Base-by-base conservation (phyloP, 2,797 vertebrate genomes). In the Danio albolineatus region DNA sequence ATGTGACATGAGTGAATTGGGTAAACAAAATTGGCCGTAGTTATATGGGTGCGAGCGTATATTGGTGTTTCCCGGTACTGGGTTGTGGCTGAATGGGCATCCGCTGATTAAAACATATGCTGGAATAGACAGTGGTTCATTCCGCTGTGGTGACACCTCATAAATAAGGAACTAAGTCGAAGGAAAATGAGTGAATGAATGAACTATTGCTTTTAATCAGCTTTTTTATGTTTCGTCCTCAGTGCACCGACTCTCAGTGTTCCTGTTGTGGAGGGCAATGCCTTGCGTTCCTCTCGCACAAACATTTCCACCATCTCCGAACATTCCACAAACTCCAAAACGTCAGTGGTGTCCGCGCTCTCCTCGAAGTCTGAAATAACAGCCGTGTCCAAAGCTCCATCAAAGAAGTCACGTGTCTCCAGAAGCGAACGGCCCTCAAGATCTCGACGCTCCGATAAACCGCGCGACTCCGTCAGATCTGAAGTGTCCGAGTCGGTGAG, bases 281-380 rank as follows among this genome's bases (percentile, higher is more conserved):
- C 14, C n/a, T 57, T 82, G 9, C 19, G 14, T 12, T 72, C 71
- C 44, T 84, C 86, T 73, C 88, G 85, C 28, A 86, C 89, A 16
- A 87, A 85, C 38, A 51, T 89, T 17, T 89, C 89, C 64, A 71
- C 85, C 0, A 73, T 85, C 12, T 91, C 92, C 0, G 81, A 79
- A 74, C 83, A 88, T 85, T 88, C 85, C 43, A 86, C 88, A 36
- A 89, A 89, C 61, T 88, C 90, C 67, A 90, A 87, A 69, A 14
- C 81, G 17, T 90, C 91, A 4, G 86, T 88, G 0, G 56, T 91
- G 13, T 91, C 91, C 0, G 89, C 91, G 78, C 66, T 92, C 41
- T 89, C 89, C 0, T 89, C 89, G 6, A 83, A 76, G 44, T 88
- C 90, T 0, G 60, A 72, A 7, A 77, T 41, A 61, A 90, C 91